A percentile compares a stretch with the other conserved stretches of the same genome.
phyloP scores from a whole-genome alignment of 2,888 invertebrate genomes.

The Polylopha cassiicola region DNA sequence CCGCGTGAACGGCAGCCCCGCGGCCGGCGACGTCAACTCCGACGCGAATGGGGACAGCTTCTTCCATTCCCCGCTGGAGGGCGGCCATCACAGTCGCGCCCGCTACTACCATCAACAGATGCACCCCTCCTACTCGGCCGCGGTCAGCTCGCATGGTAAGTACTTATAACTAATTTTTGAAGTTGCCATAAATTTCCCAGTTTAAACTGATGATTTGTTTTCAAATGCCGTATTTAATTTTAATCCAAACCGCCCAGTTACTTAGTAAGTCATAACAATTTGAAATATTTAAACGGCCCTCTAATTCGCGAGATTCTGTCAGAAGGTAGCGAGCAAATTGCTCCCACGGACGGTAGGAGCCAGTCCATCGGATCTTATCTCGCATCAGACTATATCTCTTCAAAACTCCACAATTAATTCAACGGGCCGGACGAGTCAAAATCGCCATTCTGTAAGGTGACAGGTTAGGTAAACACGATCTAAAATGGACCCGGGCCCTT shows the following conservation, averaged over 20 bases:
- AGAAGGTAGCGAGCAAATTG: constrained; percentile 57
- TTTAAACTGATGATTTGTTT: no score
- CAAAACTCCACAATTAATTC: constrained; percentile 71
- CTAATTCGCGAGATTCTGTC: constrained; percentile 49
- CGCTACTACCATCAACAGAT: constrained; percentile 78
- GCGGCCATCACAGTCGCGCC: constrained; percentile 73
- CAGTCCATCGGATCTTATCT: constrained; percentile 56
- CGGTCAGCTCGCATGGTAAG: constrained; percentile 75
- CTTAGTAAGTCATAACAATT: constrained; percentile 49
- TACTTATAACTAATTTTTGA: no score
- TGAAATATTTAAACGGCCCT: constrained; percentile 42
- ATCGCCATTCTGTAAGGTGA: constrained; percentile 74
- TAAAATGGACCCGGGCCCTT: constrained; percentile 67
- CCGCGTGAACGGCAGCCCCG: constrained; percentile 75
- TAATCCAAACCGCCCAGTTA: no score
- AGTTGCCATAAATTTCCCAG: no score
- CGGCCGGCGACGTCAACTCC: constrained; percentile 66
- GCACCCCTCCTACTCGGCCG: constrained; percentile 75
- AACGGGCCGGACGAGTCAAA: constrained; percentile 66
- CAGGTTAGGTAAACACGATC: constrained; percentile 76
- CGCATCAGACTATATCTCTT: constrained; percentile 67
- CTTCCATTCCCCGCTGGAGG: constrained; percentile 76
- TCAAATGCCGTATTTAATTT: no score
- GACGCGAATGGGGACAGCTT: constrained; percentile 73
- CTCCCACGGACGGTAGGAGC: constrained; percentile 51